Percentiles rank a stretch among this genome's conserved stretches.
phyloP scores from a whole-genome alignment of 2,113 vertebrate species.

The Benthochromis sp. region DNA sequence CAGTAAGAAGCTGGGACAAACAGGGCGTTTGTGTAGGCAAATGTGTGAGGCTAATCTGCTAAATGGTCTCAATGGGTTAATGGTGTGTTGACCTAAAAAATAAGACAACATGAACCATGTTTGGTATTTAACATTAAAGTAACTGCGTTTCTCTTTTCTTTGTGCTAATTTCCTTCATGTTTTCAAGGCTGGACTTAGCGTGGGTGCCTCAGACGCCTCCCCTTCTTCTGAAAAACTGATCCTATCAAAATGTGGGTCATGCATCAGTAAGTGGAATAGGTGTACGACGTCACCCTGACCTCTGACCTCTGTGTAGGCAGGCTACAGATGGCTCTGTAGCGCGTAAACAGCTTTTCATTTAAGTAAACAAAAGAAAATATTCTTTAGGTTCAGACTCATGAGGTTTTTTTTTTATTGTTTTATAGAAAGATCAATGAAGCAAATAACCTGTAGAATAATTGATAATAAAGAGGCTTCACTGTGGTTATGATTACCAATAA shows the following conservation, averaged over 20 bases:
- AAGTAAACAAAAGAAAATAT: neutral
- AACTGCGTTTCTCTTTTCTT: neutral
- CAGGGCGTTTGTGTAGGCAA: neutral
- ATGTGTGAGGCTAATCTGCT: neutral
- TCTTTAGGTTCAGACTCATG: neutral
- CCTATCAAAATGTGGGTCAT: neutral
- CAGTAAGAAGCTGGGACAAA: neutral
- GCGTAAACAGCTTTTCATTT: accelerated
- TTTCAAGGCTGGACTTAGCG: accelerated
- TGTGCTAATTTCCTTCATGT: neutral
- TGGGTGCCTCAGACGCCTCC: accelerated
- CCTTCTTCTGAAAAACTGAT: neutral
- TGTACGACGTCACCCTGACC: accelerated
- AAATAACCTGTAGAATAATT: accelerated
- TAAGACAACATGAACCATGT: neutral
- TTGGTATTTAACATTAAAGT: neutral
- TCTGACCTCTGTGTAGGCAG: neutral
- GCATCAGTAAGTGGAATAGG: neutral
- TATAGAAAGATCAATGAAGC: neutral
- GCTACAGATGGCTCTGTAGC: neutral
- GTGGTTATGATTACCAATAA: neutral
- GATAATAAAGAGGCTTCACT: neutral
- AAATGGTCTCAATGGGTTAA: neutral
- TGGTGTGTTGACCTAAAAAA: accelerated
- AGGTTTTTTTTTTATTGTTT: neutral